These are phyloP conservation scores for Phoenicopterus ruber DNA, from an alignment of 2,113 vertebrate species.

Conservation along the genomic window DNA sequence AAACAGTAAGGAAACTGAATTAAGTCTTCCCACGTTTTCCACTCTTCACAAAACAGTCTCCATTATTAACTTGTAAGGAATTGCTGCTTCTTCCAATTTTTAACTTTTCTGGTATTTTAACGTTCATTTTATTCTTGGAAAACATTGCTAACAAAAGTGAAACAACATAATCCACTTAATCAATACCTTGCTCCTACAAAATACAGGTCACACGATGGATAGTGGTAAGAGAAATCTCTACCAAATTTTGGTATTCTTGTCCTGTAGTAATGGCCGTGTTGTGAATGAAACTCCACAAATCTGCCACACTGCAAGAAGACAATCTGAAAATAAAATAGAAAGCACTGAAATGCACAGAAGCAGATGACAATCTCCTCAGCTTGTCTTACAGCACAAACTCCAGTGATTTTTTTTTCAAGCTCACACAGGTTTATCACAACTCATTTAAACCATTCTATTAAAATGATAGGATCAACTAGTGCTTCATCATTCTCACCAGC, in stretches of 20 bases:
- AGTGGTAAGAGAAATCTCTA: slow-evolving; percentile 94
- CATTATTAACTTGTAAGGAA: background rate
- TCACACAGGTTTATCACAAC: background rate
- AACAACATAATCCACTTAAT: background rate
- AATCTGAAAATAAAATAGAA: slow-evolving; percentile 74
- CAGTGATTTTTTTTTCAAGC: background rate
- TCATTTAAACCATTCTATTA: background rate
- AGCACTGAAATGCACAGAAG: background rate
- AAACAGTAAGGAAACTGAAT: background rate
- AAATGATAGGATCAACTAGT: background rate
- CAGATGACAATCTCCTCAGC: background rate
- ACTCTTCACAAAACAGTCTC: background rate
- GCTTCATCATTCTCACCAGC: background rate
- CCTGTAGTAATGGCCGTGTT: slow-evolving; percentile 92
- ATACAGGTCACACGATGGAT: slow-evolving; percentile 93
- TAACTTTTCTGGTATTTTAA: background rate
- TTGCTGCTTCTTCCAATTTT: background rate
- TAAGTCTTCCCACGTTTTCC: background rate
- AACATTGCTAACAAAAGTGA: background rate
- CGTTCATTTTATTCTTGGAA: background rate
- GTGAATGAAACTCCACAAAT: slow-evolving; percentile 94
- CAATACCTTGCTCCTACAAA: slow-evolving; percentile 92
- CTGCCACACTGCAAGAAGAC: slow-evolving; percentile 90
- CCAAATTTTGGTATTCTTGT: slow-evolving; percentile 97
- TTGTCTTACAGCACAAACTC: background rate